phyloP scores from a whole-genome alignment of 2,113 vertebrate species.

The Nestor notabilis region DNA sequence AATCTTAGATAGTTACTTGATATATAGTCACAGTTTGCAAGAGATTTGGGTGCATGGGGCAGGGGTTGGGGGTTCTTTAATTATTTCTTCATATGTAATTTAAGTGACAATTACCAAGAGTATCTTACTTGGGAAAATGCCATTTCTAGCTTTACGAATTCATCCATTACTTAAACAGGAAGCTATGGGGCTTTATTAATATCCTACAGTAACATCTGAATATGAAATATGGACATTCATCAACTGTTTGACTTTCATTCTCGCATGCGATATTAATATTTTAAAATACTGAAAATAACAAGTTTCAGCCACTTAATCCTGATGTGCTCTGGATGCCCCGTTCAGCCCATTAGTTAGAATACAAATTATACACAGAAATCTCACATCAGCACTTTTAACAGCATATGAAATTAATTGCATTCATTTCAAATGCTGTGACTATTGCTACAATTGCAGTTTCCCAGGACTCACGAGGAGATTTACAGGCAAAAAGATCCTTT shows the following conservation, averaged over 20 bases:
- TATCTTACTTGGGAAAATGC: background rate
- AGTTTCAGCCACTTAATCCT: background rate
- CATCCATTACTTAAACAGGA: background rate
- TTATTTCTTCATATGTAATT: background rate
- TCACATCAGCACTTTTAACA: conserved; percentile 10
- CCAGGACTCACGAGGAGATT: background rate
- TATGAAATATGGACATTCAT: background rate
- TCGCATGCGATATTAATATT: background rate
- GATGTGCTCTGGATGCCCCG: background rate
- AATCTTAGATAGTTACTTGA: background rate
- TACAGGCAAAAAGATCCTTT: background rate
- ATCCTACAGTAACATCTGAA: background rate
- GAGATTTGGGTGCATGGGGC: background rate
- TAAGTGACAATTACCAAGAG: background rate
- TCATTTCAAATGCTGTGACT: conserved; percentile 1
- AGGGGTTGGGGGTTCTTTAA: fast-evolving
- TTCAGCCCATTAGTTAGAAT: background rate
- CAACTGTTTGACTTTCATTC: background rate
- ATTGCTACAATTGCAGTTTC: background rate
- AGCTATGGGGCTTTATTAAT: background rate
- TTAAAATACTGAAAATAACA: conserved; percentile 14
- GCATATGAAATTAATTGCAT: background rate
- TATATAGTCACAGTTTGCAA: background rate
- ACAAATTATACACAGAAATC: background rate
- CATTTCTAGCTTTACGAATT: background rate